Conservation (phyloP, 2,113 vertebrate species). For the Thalassarche chlororhynchos region DNA sequence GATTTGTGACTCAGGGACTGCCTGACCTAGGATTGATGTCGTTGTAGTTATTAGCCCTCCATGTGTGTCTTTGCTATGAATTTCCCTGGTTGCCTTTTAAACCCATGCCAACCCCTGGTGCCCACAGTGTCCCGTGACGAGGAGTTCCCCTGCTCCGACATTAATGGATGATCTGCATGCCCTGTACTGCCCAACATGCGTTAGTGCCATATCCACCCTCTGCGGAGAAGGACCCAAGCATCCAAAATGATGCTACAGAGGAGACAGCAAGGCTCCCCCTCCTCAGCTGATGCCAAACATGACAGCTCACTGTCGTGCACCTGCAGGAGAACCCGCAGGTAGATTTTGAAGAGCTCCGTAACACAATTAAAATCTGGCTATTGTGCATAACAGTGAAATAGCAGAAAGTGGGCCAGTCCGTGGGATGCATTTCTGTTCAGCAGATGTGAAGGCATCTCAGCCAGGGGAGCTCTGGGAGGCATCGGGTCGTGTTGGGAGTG, state of each 20-base stretch:
- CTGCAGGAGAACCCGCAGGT: background rate
- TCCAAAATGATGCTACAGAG: background rate
- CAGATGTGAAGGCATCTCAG: background rate
- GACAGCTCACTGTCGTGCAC: rapidly evolving
- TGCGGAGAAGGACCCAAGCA: background rate
- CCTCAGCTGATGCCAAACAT: background rate
- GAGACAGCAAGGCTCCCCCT: background rate
- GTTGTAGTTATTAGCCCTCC: background rate
- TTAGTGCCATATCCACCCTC: background rate
- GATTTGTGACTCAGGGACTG: background rate
- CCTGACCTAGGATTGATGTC: background rate
- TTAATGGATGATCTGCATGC: rapidly evolving
- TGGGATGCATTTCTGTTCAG: background rate
- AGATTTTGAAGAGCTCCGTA: background rate
- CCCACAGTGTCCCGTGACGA: background rate
- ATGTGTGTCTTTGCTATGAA: background rate
- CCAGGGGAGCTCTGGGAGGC: background rate
- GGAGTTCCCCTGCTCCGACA: background rate
- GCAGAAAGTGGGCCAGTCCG: background rate
- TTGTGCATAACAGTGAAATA: background rate
- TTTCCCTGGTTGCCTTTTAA: background rate
- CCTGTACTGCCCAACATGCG: rapidly evolving
- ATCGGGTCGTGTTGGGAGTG: background rate
- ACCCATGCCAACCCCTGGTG: background rate
- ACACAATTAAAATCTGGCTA: background rate